Evolutionary conservation across 2,113 vertebrate genomes (phyloP).

Genomic region (Neodon shergylaensis): DNA sequence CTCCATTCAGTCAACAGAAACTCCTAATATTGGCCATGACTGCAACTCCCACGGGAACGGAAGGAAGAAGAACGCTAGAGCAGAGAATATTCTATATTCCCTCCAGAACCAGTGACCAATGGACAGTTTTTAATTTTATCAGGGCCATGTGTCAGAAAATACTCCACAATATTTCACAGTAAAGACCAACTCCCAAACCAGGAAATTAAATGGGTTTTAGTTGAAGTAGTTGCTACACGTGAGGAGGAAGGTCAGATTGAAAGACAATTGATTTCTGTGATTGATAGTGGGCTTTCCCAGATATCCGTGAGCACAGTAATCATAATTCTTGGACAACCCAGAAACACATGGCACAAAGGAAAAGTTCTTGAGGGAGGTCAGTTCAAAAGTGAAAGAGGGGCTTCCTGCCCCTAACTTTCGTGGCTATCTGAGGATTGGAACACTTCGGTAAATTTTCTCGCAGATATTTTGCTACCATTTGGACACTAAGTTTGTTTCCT

Average conservation of each 20-base stretch:
- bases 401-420: slow-evolving; percentile 8
- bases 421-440: slow-evolving; percentile 37
- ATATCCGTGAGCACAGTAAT: slow-evolving; percentile 21
- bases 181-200: slow-evolving; percentile 42
- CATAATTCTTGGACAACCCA: slow-evolving; percentile 23
- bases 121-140: slow-evolving; percentile 25
- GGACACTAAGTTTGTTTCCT: slow-evolving; percentile 20
- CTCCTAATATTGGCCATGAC: background rate
- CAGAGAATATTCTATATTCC: background rate
- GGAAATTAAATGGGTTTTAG: slow-evolving; percentile 34
- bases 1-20: background rate
- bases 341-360: background rate
- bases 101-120: background rate
- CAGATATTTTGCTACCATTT: slow-evolving; percentile 36
- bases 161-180: slow-evolving; percentile 41
- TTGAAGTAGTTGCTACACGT: slow-evolving; percentile 23
- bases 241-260: slow-evolving; percentile 24
- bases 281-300: slow-evolving; percentile 35
- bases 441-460: background rate
- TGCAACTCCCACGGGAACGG: background rate
- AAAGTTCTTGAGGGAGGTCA: background rate
- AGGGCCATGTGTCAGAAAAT: slow-evolving; percentile 27
- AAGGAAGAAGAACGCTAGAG: background rate
- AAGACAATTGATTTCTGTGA: slow-evolving; percentile 51
- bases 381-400: slow-evolving; percentile 20